These are phyloP conservation scores for Leptopilina syphax DNA, from an alignment of 2,888 invertebrate species.

Conservation along the genomic window DNA sequence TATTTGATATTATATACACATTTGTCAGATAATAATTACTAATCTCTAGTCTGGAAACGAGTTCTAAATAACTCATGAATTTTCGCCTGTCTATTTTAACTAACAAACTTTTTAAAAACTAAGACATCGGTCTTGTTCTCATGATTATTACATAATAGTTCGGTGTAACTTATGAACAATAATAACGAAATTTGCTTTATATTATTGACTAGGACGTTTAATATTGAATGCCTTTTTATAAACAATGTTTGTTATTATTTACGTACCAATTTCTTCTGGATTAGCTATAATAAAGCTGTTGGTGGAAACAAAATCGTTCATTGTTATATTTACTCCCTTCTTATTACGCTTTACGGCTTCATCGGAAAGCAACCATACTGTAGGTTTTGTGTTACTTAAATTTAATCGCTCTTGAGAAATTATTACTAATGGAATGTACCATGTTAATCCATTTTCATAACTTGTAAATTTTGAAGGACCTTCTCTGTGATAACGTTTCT, in stretches of 20 bases:
- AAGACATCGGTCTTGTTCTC: too few relatives aligned
- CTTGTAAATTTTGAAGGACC: constrained; percentile 79
- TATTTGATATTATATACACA: neutral
- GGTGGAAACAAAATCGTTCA: constrained; percentile 79
- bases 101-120: too few relatives aligned
- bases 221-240: too few relatives aligned
- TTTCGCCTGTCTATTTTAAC: too few relatives aligned
- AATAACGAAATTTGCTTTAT: too few relatives aligned
- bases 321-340: constrained; percentile 76
- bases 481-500: constrained; percentile 77
- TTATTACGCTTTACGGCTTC: constrained; percentile 76
- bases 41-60: too few relatives aligned
- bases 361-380: constrained; percentile 80
- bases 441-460: constrained; percentile 77
- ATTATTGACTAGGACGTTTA: too few relatives aligned
- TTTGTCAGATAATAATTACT: neutral
- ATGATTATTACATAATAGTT: too few relatives aligned
- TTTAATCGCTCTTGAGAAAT: constrained; percentile 80
- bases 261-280: constrained; percentile 88
- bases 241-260: neutral
- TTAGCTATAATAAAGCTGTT: constrained; percentile 87
- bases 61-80: too few relatives aligned
- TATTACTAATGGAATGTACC: constrained; percentile 86
- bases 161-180: too few relatives aligned
- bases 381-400: constrained; percentile 80